A percentile compares a stretch with the other conserved stretches of the same genome.
phyloP scores from a whole-genome alignment of 23 tunicate species.

The Botrylloides violaceus region DNA sequence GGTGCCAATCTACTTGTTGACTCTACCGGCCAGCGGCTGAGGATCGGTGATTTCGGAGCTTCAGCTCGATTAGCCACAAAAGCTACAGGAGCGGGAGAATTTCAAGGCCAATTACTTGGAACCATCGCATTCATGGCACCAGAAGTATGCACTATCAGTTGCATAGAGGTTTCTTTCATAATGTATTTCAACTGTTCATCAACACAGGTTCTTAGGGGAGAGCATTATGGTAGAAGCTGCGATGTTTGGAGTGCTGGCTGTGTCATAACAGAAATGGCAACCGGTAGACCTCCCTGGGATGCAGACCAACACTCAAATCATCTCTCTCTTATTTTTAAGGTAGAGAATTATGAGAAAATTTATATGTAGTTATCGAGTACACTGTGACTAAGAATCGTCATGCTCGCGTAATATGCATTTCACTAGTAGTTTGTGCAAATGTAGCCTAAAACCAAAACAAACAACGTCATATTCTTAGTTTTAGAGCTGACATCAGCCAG shows the following conservation, averaged over 20 bases:
- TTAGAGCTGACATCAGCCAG: no score
- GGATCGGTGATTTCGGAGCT: slow-evolving; percentile 89
- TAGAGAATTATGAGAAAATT: not conserved
- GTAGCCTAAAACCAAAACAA: no score
- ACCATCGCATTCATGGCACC: slow-evolving; percentile 94
- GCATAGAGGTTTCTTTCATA: not conserved
- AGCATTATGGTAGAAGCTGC: slow-evolving; percentile 87
- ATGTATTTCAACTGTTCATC: not conserved
- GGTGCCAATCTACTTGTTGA: slow-evolving; percentile 77
- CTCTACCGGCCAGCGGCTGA: slow-evolving; percentile 72
- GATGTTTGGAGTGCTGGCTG: slow-evolving; percentile 94
- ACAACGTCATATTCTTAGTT: no score
- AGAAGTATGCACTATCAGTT: slow-evolving; percentile 37
- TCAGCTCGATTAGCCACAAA: slow-evolving; percentile 82
- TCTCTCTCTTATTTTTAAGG: slow-evolving; percentile 82
- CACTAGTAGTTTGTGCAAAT: no score
- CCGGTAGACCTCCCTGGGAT: slow-evolving; percentile 93
- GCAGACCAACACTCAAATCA: slow-evolving; percentile 91
- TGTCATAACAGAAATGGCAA: slow-evolving; percentile 81
- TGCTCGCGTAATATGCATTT: not conserved
- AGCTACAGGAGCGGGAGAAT: slow-evolving; percentile 81
- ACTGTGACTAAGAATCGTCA: not conserved
- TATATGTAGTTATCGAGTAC: no score
- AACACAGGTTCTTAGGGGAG: slow-evolving; percentile 74
- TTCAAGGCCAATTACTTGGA: slow-evolving; percentile 81